Evolutionary conservation across 23 tunicate species (phyloP), one percentile per base, ranked within the genome.

Genomic region (Ciona savignyi): DNA sequence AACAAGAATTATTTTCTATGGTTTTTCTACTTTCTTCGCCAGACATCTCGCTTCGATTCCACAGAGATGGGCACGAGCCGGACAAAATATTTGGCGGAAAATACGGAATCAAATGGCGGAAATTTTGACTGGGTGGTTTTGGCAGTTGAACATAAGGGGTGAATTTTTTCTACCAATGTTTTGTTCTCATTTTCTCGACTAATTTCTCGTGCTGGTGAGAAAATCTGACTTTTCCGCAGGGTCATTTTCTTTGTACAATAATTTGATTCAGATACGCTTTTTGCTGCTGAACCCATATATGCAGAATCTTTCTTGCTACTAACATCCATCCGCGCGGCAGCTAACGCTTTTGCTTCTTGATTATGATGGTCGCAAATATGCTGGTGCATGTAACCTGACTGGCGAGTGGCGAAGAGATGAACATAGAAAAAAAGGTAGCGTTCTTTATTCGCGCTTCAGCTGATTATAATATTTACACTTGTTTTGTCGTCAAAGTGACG

Each of bases 141-240:
- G 56, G 73, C 0, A 66, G 65, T 49, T 78, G 23, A 27, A 32
- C 49, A 33, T 81, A 81, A 34, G 85, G 78, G 35, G 65, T 73
- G 65, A 81, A 81, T 25, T 73, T n/a, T 2, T 72, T 34, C 20
- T 30, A 19, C 28, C 23, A 6, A 20, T 23, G 77, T 49, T 33
- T 49, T 27, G 2, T 56, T 42, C 35, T 72, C 65, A n/a, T 31
- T 70, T 31, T 31, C 24, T 0, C 34, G 23, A 1, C 30, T 70
- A 35, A 81, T 27, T 25, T 81, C 85, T 49, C 85, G 72, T 2
- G 85, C 85, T 28, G 85, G 85, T 0, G 85, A 81, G 42, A 81
- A 81, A 1, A 81, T 6, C 67, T 73, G 72, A n/a, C 72, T 71
- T 48, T 81, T 81, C 78, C 78, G 35, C 77, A 63, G 76, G 32